Evolutionary conservation across 2,888 invertebrate genomes (phyloP).

Genomic region (Euproctis similis): DNA sequence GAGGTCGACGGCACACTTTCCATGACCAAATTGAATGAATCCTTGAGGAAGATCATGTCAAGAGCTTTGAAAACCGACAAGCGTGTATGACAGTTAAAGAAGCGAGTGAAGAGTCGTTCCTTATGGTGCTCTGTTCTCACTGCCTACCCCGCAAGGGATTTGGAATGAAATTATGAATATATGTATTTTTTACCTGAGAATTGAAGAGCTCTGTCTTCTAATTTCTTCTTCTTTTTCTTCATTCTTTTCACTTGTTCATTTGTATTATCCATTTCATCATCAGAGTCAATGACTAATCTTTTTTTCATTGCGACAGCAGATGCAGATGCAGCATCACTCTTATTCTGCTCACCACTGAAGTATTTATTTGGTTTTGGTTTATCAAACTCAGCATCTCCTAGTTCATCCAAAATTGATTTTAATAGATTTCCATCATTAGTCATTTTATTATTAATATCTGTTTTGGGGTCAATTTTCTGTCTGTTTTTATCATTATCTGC

Average conservation of each 20-base stretch:
- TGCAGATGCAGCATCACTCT: slow-evolving; percentile 14
- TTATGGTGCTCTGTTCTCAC: too few relatives aligned
- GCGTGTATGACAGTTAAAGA: too few relatives aligned
- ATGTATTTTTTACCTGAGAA: slow-evolving; percentile 62
- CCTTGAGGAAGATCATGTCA: too few relatives aligned
- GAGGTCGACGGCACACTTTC: too few relatives aligned
- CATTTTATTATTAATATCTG: slow-evolving; percentile 6
- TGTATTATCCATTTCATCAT: slow-evolving; percentile 42
- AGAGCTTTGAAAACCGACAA: too few relatives aligned
- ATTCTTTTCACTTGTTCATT: slow-evolving; percentile 22
- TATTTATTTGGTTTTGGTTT: slow-evolving; percentile 45
- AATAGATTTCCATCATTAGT: slow-evolving; percentile 24
- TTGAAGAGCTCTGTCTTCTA: slow-evolving; percentile 50
- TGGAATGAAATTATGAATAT: too few relatives aligned
- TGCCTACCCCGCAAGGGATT: too few relatives aligned
- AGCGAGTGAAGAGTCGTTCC: too few relatives aligned
- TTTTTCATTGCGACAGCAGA: slow-evolving; percentile 48
- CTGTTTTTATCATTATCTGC: background rate
- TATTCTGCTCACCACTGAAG: slow-evolving; percentile 31
- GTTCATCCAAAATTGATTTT: slow-evolving; percentile 54
- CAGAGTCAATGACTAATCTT: slow-evolving; percentile 60
- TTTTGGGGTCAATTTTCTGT: slow-evolving; percentile 8
- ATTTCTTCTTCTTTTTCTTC: slow-evolving; percentile 55
- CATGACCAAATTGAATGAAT: too few relatives aligned
- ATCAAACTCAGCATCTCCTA: slow-evolving; percentile 48